phyloP scores from a whole-genome alignment of 2,888 invertebrate genomes.

The Formica aserva region DNA sequence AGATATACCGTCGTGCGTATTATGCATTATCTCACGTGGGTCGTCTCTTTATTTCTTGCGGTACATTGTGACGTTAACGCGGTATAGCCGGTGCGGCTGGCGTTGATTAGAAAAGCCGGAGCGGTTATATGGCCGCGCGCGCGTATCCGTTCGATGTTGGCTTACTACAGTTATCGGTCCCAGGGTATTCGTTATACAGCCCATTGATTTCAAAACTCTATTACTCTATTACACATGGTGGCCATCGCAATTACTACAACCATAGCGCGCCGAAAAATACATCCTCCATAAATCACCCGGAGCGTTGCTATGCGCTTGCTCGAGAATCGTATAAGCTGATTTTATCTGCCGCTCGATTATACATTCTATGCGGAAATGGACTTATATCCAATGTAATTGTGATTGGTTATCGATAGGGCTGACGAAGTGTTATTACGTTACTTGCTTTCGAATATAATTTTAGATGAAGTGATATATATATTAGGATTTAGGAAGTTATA shows the following conservation, averaged over 20 bases:
- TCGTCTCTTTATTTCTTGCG: constrained; percentile 67
- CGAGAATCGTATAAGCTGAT: constrained; percentile 33
- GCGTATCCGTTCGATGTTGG: constrained; percentile 26
- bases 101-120: constrained; percentile 72
- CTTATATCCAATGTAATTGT: constrained; percentile 48
- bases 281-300: constrained; percentile 60
- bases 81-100: constrained; percentile 55
- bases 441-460: constrained; percentile 27
- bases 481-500: constrained; percentile 53
- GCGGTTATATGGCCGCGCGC: constrained; percentile 19
- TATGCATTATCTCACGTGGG: constrained; percentile 51
- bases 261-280: constrained; percentile 63
- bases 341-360: constrained; percentile 30
- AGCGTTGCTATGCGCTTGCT: background rate
- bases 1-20: constrained; percentile 26
- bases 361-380: constrained; percentile 22
- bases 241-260: constrained; percentile 68
- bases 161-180: constrained; percentile 66
- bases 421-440: constrained; percentile 11
- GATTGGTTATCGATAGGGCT: constrained; percentile 25
- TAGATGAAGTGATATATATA: constrained; percentile 35
- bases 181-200: constrained; percentile 71
- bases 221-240: constrained; percentile 70
- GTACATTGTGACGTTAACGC: constrained; percentile 62
- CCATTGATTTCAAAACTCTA: constrained; percentile 73